Base-by-base conservation (phyloP, 2,113 vertebrate species). In the Grammomys dolichurus region DNA sequence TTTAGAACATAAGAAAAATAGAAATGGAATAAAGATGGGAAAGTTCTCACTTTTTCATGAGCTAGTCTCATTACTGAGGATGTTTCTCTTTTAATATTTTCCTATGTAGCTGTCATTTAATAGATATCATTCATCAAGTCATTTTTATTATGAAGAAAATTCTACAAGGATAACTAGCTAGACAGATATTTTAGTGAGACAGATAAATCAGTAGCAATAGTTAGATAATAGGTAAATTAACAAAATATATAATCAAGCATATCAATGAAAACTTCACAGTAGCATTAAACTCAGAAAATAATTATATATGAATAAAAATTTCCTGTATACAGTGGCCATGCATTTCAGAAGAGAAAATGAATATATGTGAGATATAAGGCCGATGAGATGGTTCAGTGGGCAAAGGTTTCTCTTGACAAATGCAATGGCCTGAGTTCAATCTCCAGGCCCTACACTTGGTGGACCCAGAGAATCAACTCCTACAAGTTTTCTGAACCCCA, bases 41-140 rank as follows among this genome's bases (percentile, higher is more conserved):
- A 93, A 69, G 9, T 91, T 48, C 36, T 89, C 81, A 95, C 13
- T 85, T 56, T 65, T 65, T 69, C 4, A 33, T 33, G 28, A 69
- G 12, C 4, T 69, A 69, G 12, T 33, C 31, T 69, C 65, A 70
- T 65, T 40, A 86, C 40, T 56, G 73, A 94, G n/a, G 14, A 4
- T 9, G 60, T 89, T 91, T 28, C 26, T 28, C 63, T 65, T 84
- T 91, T 88, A 43, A 70, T 84, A 20, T 82, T 93, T 93, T 12
- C 76, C 28, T 85, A 54, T n/a, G 36, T 69, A 46, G 67, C 28
- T 94, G 2, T 43, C 76, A 36, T 93, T 60, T 95, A 77, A 89
- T 93, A 92, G 80, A 54, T 93, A 95, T 43, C 58, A 70, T 81
- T 93, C 10, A 87, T 93, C 11, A 46, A 95, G 7, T 7, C 2